A percentile compares a stretch with the other conserved stretches of the same genome.
These are phyloP conservation scores for Escarpia spicata DNA, from an alignment of 2,888 invertebrate species.

Conservation along the genomic window DNA sequence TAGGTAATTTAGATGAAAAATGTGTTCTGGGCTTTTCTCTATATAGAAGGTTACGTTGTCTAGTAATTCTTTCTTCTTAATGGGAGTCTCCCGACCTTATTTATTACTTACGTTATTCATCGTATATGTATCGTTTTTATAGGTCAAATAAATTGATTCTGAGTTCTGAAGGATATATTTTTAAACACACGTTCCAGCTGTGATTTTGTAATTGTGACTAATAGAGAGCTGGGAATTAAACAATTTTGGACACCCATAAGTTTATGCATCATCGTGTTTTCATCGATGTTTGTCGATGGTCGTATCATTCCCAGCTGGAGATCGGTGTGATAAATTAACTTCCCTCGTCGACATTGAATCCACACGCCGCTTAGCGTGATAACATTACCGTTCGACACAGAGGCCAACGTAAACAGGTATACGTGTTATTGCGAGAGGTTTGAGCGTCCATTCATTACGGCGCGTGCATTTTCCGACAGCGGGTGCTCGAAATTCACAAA, in stretches of 20 bases:
- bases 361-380: slow-evolving; percentile 1
- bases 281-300: not conserved
- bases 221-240: not conserved
- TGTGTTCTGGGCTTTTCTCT: too few species aligned
- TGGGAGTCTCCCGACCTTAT: too few species aligned
- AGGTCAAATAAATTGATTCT: too few species aligned
- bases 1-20: too few species aligned
- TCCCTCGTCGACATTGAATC: not conserved
- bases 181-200: not conserved
- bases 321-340: not conserved
- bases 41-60: too few species aligned
- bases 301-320: not conserved
- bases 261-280: not conserved
- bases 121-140: too few species aligned
- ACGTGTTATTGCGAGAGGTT: not conserved
- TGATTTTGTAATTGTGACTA: not conserved
- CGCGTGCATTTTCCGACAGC: not conserved
- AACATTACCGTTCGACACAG: not conserved
- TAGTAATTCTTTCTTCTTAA: too few species aligned
- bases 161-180: not conserved
- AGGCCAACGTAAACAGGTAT: not conserved
- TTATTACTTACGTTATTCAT: too few species aligned
- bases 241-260: not conserved
- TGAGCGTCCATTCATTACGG: not conserved
- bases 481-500: not conserved